Evolutionary conservation across 2,888 invertebrate species (phyloP), one percentile per base, ranked within the genome.

Genomic region (Tenthredo amoena): DNA sequence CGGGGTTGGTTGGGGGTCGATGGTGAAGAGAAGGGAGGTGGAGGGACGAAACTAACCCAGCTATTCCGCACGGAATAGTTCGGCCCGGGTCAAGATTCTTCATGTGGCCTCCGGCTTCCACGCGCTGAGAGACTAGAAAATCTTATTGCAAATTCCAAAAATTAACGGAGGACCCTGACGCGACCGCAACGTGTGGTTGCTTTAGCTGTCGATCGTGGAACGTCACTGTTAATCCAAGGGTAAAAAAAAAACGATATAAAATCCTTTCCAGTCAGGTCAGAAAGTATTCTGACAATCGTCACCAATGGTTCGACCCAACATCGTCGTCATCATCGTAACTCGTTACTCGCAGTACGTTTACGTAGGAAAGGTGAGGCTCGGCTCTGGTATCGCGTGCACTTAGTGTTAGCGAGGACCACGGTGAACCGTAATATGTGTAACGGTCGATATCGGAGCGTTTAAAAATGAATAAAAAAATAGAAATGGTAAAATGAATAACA

Each of bases 41-140:
- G 76, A 9, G 68, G 68, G 58, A 86, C 71, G 82, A 71, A 68
- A 62, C 77, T 50, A 77, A 34, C 50, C 77, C 31, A 43, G 77
- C n/a, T 31, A 31, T 50, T 10, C 55, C 34, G 62, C 31, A 40
- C 37, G 37, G 18, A 81, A 81, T 81, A 81, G 58, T 81, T 81
- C n/a, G 26, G 81, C 26, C 34, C 62, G 58, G 81, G 81, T 81
- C 81, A 58, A 81, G 81, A 81, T 58, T 81, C 81, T 58, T 77
- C 43, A 0, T 74, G 40, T 18, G 74, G 21, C 74, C 74, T 74
- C 40, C 26, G 74, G 26, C 40, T 43, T 31, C 18, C 18, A 6
- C 50, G 21, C 31, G 31, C 21, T 5, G 77, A 31, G 26, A 55
- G 18, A 26, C 77, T 9, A 9, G 40, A 77, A 81, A 81, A 81